Conservation (phyloP, 2,797 vertebrate genomes). For the Catamblyrhynchus diadema region DNA sequence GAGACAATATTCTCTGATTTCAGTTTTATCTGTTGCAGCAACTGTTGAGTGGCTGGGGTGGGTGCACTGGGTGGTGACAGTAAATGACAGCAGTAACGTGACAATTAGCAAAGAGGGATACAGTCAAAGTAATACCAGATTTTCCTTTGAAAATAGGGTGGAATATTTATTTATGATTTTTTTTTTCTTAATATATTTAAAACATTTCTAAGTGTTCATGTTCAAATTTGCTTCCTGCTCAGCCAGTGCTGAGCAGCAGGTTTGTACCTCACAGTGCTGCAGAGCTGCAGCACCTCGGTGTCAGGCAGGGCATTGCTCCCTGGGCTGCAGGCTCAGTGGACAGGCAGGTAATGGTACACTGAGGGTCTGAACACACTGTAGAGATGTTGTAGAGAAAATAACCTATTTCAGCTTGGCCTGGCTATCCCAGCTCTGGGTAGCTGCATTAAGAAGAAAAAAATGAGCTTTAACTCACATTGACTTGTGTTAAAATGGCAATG, state of each 20-base stretch:
- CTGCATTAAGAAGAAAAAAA: background rate
- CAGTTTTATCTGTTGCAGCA: background rate
- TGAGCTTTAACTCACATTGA: background rate
- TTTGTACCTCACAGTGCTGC: rapidly evolving
- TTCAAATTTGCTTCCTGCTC: background rate
- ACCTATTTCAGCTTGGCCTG: background rate
- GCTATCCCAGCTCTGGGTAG: background rate
- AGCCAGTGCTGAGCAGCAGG: background rate
- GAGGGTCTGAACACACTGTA: background rate
- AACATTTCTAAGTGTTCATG: rapidly evolving
- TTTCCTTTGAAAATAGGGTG: background rate
- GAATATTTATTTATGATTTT: background rate
- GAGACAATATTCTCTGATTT: background rate
- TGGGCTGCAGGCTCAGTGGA: background rate
- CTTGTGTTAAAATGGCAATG: background rate
- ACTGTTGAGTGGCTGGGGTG: background rate
- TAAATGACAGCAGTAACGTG: background rate
- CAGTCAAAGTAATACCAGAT: rapidly evolving
- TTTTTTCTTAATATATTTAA: background rate
- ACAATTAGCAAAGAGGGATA: background rate
- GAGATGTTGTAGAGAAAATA: background rate
- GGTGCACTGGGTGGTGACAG: background rate
- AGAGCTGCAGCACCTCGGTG: background rate
- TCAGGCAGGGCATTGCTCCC: background rate
- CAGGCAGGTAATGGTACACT: background rate